Evolutionary conservation across 2,113 vertebrate genomes (phyloP).

Genomic region (Odobenus rosmarus): DNA sequence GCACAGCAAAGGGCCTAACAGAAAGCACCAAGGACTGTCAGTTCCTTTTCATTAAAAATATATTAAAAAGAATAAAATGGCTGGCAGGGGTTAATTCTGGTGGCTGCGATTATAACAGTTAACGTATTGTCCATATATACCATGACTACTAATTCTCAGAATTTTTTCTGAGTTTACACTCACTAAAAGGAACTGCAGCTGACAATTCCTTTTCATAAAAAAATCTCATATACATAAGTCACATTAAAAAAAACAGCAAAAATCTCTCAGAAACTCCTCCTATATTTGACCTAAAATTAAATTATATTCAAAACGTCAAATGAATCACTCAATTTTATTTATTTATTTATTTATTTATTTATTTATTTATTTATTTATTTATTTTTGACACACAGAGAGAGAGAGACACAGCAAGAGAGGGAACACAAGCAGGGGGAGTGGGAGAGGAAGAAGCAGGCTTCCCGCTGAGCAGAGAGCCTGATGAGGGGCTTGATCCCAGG

Average conservation of each 20-base stretch:
- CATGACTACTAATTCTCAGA: background rate
- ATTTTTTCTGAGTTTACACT: background rate
- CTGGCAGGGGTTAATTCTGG: background rate
- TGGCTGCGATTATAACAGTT: background rate
- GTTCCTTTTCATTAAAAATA: background rate
- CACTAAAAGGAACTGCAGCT: slow-evolving; percentile 32
- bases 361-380: too few species aligned
- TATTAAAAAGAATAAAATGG: background rate
- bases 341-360: too few species aligned
- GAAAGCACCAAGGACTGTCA: background rate
- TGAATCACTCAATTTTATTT: background rate
- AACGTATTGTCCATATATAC: background rate
- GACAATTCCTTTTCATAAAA: background rate
- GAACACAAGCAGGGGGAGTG: too few species aligned
- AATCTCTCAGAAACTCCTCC: slow-evolving; percentile 43
- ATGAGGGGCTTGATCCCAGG: too few species aligned
- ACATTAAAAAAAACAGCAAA: slow-evolving; percentile 26
- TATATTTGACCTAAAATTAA: slow-evolving; percentile 8
- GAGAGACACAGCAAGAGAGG: too few species aligned
- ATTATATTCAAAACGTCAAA: slow-evolving; percentile 45
- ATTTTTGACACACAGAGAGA: too few species aligned
- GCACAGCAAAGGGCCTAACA: background rate
- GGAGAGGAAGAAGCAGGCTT: too few species aligned
- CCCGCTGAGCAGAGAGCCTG: too few species aligned
- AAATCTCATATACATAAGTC: slow-evolving; percentile 43